These are phyloP conservation scores for Taeniopygia guttata DNA, from an alignment of 2,797 vertebrate species.

Conservation along the genomic window DNA sequence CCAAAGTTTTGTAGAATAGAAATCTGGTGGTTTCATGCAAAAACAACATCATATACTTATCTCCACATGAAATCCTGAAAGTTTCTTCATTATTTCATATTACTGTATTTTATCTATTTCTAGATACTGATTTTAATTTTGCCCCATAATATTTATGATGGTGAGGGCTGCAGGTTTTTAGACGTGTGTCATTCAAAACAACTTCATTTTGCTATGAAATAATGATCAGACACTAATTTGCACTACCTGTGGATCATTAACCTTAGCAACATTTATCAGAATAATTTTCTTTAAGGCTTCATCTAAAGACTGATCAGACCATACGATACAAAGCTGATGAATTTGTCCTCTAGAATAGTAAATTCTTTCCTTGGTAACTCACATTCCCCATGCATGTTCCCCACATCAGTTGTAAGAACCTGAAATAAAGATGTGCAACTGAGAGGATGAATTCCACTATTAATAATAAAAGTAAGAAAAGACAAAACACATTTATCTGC, in stretches of 20 bases:
- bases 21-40: neutral
- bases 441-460: neutral
- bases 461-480: neutral
- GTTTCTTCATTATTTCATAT: neutral
- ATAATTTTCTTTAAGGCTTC: neutral
- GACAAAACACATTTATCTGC: fast-evolving
- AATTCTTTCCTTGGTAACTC: neutral
- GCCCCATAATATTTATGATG: neutral
- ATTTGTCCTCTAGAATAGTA: neutral
- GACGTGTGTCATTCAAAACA: neutral
- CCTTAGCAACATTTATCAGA: neutral
- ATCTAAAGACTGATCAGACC: neutral
- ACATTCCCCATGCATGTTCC: neutral
- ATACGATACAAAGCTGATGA: neutral
- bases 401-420: neutral
- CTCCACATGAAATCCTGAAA: neutral
- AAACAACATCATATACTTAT: neutral
- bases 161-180: neutral
- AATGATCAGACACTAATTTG: neutral
- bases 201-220: neutral
- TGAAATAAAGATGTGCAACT: neutral
- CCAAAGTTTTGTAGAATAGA: neutral
- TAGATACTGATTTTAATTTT: neutral
- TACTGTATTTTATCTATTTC: neutral
- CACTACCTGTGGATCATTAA: neutral